Percentiles rank a stretch among this genome's conserved stretches.
phyloP scores from a whole-genome alignment of 2,888 invertebrate genomes.

The Eulithis prunata region DNA sequence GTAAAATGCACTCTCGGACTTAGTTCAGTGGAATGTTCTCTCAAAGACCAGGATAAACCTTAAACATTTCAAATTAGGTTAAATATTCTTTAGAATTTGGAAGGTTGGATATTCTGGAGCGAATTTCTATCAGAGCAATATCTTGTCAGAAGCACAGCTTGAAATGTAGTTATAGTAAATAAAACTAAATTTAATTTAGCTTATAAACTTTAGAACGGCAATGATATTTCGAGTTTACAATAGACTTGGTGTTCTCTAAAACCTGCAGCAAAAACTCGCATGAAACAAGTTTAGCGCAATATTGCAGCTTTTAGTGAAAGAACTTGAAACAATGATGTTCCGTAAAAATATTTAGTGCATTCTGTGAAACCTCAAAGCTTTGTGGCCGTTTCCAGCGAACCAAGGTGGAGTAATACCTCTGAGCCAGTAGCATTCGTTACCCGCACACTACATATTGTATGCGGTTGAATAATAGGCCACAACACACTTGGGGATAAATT shows the following conservation, averaged over 20 bases:
- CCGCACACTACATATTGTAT: slow-evolving; percentile 77
- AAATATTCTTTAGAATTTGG: too few species aligned
- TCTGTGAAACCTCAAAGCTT: slow-evolving; percentile 28
- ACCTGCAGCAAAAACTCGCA: not conserved
- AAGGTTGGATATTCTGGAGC: too few species aligned
- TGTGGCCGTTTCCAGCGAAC: slow-evolving; percentile 48
- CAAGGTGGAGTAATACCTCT: slow-evolving; percentile 48
- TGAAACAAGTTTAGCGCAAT: slow-evolving; percentile 7
- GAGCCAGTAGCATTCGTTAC: slow-evolving; percentile 70
- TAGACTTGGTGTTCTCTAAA: not conserved
- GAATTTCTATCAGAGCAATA: too few species aligned
- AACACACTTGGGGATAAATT: slow-evolving; percentile 81
- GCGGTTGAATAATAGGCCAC: slow-evolving; percentile 78
- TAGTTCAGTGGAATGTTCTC: too few species aligned
- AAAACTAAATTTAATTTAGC: too few species aligned
- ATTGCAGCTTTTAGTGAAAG: slow-evolving; percentile 12
- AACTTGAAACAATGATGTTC: slow-evolving; percentile 20
- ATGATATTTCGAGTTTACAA: not conserved
- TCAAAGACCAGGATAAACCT: too few species aligned
- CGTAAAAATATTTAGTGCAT: slow-evolving; percentile 23
- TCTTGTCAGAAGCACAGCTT: too few species aligned
- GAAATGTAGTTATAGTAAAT: too few species aligned
- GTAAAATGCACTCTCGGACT: too few species aligned
- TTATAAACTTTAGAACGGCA: too few species aligned
- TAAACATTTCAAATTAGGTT: too few species aligned